These are phyloP conservation scores for Agrilus planipennis DNA, from an alignment of 1,140 invertebrate genomes.

Conservation along the genomic window DNA sequence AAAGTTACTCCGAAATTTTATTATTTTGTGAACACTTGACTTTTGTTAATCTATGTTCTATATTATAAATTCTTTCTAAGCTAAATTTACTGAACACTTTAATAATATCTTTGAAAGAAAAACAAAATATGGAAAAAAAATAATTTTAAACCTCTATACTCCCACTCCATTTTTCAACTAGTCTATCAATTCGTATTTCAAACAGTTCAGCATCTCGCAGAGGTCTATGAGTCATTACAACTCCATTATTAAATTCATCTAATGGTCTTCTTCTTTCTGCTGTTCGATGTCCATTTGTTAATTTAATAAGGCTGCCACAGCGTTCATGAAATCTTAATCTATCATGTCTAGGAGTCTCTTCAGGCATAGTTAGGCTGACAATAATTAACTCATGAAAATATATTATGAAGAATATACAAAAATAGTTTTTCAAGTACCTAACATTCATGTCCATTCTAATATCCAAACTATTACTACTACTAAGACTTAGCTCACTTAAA, in stretches of 20 bases:
- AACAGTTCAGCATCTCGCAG: slow-evolving; percentile 83
- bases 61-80: too few relatives aligned
- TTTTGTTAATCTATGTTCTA: too few relatives aligned
- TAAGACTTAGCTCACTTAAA: slow-evolving; percentile 32
- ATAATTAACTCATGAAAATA: too few relatives aligned
- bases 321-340: slow-evolving; percentile 76
- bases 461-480: slow-evolving; percentile 33
- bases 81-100: too few relatives aligned
- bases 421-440: slow-evolving; percentile 19
- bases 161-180: slow-evolving; percentile 88
- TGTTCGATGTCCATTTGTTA: slow-evolving; percentile 72
- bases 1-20: too few relatives aligned
- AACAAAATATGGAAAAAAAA: not conserved
- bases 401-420: too few relatives aligned
- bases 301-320: slow-evolving; percentile 76
- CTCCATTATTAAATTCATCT: slow-evolving; percentile 92
- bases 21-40: too few relatives aligned
- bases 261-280: slow-evolving; percentile 74
- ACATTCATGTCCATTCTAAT: slow-evolving; percentile 34
- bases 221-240: slow-evolving; percentile 82
- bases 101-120: too few relatives aligned
- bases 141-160: slow-evolving; percentile 59
- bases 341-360: slow-evolving; percentile 36
- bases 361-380: slow-evolving; percentile 30
- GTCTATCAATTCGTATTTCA: slow-evolving; percentile 82